Evolutionary conservation across 1,140 invertebrate genomes (phyloP).

Genomic region (Tetraneura akinire): DNA sequence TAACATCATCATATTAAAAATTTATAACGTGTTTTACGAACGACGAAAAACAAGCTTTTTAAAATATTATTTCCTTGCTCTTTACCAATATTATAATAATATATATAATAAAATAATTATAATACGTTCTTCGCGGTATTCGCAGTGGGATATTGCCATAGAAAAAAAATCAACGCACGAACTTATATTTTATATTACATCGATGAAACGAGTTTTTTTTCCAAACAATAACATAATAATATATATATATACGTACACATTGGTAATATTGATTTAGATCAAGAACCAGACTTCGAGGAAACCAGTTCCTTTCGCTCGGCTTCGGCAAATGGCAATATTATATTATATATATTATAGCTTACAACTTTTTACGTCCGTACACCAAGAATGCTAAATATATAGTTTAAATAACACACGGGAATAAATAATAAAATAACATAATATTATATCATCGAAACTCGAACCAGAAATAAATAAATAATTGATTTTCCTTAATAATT

Average conservation of each 20-base stretch:
- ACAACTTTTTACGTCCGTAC: neutral
- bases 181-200: neutral
- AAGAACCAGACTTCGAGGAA: neutral
- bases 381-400: neutral
- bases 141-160: neutral
- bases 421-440: neutral
- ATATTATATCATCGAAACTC: neutral
- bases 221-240: too few relatives aligned
- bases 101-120: too few relatives aligned
- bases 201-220: conserved; percentile 2
- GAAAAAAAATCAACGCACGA: neutral
- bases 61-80: too few relatives aligned
- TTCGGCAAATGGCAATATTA: neutral
- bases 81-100: too few relatives aligned
- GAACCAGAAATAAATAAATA: neutral
- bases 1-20: too few relatives aligned
- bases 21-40: too few relatives aligned
- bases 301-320: conserved; percentile 31
- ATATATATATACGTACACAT: neutral
- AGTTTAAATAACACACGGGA: too few relatives aligned
- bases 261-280: neutral
- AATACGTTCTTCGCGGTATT: neutral
- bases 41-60: too few relatives aligned
- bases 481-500: neutral
- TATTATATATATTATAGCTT: too few relatives aligned